Base-by-base conservation (phyloP, 2,888 invertebrate genomes). In the Ptychoptera albimana region DNA sequence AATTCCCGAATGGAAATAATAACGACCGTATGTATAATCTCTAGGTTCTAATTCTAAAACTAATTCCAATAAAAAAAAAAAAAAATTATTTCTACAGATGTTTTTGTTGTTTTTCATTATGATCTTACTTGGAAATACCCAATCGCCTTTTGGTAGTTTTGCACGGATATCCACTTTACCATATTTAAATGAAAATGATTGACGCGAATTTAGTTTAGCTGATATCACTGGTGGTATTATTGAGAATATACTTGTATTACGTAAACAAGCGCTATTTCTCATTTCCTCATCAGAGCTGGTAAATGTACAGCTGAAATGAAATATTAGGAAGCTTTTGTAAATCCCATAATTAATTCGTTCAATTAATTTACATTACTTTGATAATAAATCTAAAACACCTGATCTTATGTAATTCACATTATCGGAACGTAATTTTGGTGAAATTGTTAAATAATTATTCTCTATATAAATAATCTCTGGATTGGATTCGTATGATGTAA, bases 41-140 rank as follows among this genome's bases (percentile, higher is more conserved):
- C 68, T 62, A 0, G 85, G 82, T 53, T 82, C 76, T 54, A 83
- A 55, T 47, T 69, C 72, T 7, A 83, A 63, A 55, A 76, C 82
- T 82, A 53, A 2, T 60, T 57, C 52, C 4, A 32, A 32, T 32
- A 32, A 3, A 32, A 9, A 32, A 32, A 8, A 7, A 11, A 32
- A 32, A 3, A 11, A 11, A 11, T n/a, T 32, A 32, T 32, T n/a
- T n/a, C n/a, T n/a, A n/a, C n/a, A n/a, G n/a, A n/a, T 32, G 9
- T 32, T 32, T 32, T 32, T 32, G n/a, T 32, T 7, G 2, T 32
- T 32, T 32, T 32, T 9, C 4, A 11, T 7, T 11, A n/a, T n/a
- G n/a, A n/a, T 53, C 55, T 67, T 66, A 84, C 76, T 81, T 68
- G 86, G 83, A 56, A 78, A 73, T 11, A 83, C 66, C 82, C 84